A percentile compares a stretch with the other conserved stretches of the same genome.
Conservation (phyloP, 2,888 invertebrate species). For the Willowsia nigromaculata region DNA sequence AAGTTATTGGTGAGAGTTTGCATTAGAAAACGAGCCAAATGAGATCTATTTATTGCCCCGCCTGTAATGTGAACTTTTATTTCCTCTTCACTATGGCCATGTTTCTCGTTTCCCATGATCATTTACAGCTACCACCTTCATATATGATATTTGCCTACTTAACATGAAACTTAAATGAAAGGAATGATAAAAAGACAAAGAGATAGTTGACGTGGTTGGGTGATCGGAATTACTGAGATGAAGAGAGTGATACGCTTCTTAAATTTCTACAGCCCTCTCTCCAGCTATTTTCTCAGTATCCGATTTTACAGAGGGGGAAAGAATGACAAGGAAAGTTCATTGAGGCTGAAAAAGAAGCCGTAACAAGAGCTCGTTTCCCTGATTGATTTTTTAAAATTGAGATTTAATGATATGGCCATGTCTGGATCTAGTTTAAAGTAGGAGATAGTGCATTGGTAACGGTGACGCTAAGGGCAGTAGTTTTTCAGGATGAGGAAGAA, state of each 20-base stretch:
- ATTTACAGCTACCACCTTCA: no score
- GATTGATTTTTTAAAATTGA: slow-evolving; percentile 74
- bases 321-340: slow-evolving; percentile 54
- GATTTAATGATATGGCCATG: slow-evolving; percentile 68
- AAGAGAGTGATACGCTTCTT: neutral
- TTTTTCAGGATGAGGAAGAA: neutral
- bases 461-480: neutral
- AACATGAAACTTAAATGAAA: neutral
- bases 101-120: no score
- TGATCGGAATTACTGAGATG: neutral
- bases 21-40: neutral
- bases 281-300: neutral
- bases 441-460: neutral
- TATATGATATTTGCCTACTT: no score
- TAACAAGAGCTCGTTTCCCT: slow-evolving; percentile 54
- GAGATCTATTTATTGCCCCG: neutral
- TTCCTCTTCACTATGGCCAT: no score
- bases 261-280: neutral
- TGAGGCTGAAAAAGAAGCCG: slow-evolving; percentile 42
- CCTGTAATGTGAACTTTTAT: neutral
- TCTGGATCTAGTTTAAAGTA: neutral
- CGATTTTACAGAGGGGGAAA: slow-evolving; percentile 10
- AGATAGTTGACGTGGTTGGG: neutral
- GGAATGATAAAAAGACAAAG: neutral
- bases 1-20: neutral